Evolutionary conservation across 2,797 vertebrate genomes (phyloP).

Genomic region (Urocyon cinereoargenteus): DNA sequence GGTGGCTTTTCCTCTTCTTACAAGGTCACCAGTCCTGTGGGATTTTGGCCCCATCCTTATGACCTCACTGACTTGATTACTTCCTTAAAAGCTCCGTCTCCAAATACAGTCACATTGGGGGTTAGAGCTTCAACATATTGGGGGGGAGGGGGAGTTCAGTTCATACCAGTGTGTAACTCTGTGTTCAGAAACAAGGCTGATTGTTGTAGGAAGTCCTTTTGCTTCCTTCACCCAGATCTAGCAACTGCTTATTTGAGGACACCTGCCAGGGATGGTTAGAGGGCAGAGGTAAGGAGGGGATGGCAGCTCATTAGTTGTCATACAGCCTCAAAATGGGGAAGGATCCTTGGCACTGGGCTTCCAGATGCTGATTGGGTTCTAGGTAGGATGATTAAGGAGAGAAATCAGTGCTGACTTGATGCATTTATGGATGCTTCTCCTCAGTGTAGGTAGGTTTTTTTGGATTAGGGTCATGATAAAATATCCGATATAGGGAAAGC

Average conservation of each 20-base stretch:
- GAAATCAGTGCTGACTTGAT: neutral
- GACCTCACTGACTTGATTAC: neutral
- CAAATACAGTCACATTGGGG: neutral
- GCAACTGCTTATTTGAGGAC: neutral
- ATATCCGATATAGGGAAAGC: neutral
- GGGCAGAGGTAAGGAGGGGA: neutral
- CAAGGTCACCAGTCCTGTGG: neutral
- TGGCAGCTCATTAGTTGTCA: neutral
- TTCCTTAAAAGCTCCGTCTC: neutral
- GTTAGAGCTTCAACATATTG: neutral
- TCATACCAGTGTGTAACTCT: neutral
- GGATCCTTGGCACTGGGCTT: neutral
- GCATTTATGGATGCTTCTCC: neutral
- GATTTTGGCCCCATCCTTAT: neutral
- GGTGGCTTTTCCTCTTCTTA: neutral
- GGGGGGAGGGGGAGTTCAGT: neutral
- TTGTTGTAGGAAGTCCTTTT: neutral
- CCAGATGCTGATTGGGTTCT: neutral
- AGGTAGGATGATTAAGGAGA: neutral
- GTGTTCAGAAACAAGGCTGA: conserved; percentile 8
- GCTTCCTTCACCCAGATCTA: neutral
- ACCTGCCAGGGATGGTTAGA: neutral
- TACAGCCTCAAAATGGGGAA: neutral
- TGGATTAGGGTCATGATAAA: neutral
- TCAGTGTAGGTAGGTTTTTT: neutral